These are phyloP conservation scores for Gallinago stenura DNA, from an alignment of 2,797 vertebrate species.

Conservation along the genomic window DNA sequence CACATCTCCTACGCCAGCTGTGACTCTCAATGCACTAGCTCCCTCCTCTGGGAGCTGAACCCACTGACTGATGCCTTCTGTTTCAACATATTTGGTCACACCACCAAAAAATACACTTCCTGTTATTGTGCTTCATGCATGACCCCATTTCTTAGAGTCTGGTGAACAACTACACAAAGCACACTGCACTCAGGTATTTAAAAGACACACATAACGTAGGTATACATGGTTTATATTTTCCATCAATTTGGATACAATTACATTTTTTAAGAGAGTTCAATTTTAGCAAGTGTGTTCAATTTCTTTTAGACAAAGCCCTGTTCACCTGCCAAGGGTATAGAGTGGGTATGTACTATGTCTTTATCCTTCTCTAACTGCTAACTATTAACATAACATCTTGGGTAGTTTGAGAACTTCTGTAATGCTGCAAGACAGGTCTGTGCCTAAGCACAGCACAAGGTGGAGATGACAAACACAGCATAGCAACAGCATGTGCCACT, in stretches of 20 bases:
- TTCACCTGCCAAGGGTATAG: neutral
- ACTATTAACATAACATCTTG: neutral
- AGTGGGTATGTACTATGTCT: neutral
- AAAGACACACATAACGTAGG: neutral
- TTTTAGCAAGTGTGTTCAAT: neutral
- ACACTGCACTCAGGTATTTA: neutral
- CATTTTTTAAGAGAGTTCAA: neutral
- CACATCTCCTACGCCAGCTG: neutral
- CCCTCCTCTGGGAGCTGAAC: slow-evolving; percentile 1
- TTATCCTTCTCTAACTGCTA: slow-evolving; percentile 8
- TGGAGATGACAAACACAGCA: slow-evolving; percentile 38
- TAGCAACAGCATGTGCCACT: neutral
- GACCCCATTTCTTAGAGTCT: neutral
- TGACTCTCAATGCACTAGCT: neutral
- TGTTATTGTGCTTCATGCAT: neutral
- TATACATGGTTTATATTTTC: neutral
- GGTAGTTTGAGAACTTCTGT: slow-evolving; percentile 25
- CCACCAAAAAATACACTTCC: neutral
- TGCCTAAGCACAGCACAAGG: slow-evolving; percentile 2
- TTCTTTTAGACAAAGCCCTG: neutral
- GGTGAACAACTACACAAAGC: neutral
- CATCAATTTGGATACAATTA: neutral
- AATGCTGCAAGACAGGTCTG: slow-evolving; percentile 68
- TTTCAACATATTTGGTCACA: neutral
- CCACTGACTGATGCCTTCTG: neutral